Evolutionary conservation across 1,140 invertebrate genomes (phyloP).

Genomic region (Listronotus bonariensis): DNA sequence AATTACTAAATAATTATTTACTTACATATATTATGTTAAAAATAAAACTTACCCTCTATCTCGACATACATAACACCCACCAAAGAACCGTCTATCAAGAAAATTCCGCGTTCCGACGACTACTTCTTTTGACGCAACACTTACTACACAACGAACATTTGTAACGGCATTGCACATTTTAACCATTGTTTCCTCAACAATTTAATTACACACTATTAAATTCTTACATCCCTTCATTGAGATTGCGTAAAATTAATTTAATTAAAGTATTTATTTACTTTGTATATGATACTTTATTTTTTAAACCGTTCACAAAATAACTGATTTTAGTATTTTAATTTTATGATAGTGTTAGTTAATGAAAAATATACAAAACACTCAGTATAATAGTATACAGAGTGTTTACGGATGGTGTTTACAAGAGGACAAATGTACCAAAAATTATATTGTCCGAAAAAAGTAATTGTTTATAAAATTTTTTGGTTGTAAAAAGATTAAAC

Average conservation of each 20-base stretch:
- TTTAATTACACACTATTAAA: constrained; percentile 13
- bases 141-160: constrained; percentile 3
- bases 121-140: constrained; percentile 6
- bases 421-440: too few relatives aligned
- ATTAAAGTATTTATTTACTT: background rate
- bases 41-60: constrained; percentile 14
- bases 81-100: background rate
- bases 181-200: constrained; percentile 15
- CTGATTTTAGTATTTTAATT: too few relatives aligned
- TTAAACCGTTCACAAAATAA: too few relatives aligned
- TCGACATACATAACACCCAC: constrained; percentile 32
- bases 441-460: too few relatives aligned
- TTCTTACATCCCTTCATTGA: constrained; percentile 13
- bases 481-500: too few relatives aligned
- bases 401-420: too few relatives aligned
- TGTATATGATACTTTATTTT: too few relatives aligned
- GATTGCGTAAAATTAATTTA: background rate
- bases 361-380: too few relatives aligned
- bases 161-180: constrained; percentile 18
- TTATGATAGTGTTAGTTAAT: too few relatives aligned
- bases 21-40: background rate
- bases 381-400: too few relatives aligned
- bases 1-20: too few relatives aligned
- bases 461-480: too few relatives aligned
- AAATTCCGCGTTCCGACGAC: background rate